Conservation (phyloP, 2,888 invertebrate genomes). For the Oscheius onirici region DNA sequence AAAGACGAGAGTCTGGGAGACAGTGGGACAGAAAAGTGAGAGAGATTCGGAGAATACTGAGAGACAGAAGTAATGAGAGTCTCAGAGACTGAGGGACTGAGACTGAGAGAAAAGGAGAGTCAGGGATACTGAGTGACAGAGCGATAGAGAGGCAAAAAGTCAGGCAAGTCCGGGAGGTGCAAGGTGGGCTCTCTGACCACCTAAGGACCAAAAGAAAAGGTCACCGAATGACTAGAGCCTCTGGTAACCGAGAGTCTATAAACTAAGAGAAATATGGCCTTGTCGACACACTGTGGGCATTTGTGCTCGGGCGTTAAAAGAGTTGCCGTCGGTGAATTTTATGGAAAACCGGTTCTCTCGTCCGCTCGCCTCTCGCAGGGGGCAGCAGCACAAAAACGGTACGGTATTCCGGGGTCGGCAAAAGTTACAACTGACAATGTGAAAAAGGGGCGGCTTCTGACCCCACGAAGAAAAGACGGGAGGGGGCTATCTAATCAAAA, state of each 20-base stretch:
- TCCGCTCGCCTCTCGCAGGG: background rate
- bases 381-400: background rate
- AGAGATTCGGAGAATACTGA: too few relatives aligned
- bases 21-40: too few relatives aligned
- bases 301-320: background rate
- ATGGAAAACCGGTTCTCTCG: constrained; percentile 14
- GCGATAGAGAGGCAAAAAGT: too few relatives aligned
- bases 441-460: background rate
- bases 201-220: too few relatives aligned
- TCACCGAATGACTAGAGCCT: too few relatives aligned
- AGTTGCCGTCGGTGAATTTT: background rate
- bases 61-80: too few relatives aligned
- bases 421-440: background rate
- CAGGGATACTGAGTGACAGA: background rate
- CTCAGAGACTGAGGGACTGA: too few relatives aligned
- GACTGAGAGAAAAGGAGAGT: background rate
- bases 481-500: background rate
- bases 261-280: too few relatives aligned
- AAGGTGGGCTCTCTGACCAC: too few relatives aligned
- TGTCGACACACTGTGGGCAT: background rate
- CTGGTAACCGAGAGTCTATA: too few relatives aligned
- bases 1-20: background rate
- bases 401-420: background rate
- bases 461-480: background rate
- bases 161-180: too few relatives aligned